These are phyloP conservation scores for Genyomyrus donnyi DNA, from an alignment of 2,113 vertebrate genomes.

Conservation along the genomic window DNA sequence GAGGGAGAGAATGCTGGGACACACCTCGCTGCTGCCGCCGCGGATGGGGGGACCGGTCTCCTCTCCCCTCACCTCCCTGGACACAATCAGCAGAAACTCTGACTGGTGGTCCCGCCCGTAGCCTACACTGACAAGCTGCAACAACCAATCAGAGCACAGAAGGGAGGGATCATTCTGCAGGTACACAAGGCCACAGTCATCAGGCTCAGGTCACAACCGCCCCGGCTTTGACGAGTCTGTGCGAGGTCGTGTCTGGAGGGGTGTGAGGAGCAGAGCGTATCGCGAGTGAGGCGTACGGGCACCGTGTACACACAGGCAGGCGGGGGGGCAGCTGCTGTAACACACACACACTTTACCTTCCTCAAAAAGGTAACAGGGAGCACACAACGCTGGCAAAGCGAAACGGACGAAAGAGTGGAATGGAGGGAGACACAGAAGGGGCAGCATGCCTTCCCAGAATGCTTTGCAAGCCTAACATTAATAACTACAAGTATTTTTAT, in stretches of 20 bases:
- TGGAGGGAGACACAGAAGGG: background rate
- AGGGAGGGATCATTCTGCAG: constrained; percentile 26
- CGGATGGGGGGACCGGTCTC: constrained; percentile 78
- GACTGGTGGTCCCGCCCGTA: constrained; percentile 84
- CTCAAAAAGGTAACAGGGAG: background rate
- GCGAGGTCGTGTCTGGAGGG: background rate
- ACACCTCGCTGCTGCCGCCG: constrained; percentile 84
- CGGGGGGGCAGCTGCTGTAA: background rate
- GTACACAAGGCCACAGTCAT: background rate
- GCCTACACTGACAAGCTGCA: constrained; percentile 92
- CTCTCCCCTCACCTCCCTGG: constrained; percentile 85
- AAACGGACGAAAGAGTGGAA: background rate
- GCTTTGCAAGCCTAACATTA: background rate
- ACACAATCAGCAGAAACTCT: constrained; percentile 95
- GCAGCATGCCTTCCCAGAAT: background rate
- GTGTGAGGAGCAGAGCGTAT: background rate
- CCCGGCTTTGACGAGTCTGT: background rate
- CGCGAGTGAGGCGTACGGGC: background rate
- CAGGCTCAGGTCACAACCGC: background rate
- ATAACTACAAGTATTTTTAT: background rate
- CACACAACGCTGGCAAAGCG: background rate
- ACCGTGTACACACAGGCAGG: background rate
- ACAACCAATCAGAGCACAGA: constrained; percentile 78
- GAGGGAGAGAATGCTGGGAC: constrained; percentile 64
- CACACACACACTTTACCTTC: background rate